Evolutionary conservation across 2,113 vertebrate genomes (phyloP).

Genomic region (Syngnathoides biaculeatus): DNA sequence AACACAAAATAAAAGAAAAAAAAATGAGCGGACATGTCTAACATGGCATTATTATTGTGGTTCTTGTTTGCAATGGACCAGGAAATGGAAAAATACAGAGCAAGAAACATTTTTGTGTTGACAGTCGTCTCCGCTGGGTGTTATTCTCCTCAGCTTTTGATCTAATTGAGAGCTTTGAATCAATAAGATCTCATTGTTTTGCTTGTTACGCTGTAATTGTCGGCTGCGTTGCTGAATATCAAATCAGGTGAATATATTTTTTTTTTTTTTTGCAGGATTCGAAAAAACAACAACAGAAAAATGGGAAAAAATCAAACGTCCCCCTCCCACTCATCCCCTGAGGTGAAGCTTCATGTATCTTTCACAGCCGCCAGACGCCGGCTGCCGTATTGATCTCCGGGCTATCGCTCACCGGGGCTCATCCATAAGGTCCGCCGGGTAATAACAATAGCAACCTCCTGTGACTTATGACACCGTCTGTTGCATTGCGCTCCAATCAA

Average conservation of each 20-base stretch:
- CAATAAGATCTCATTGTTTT: background rate
- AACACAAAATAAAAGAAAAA: too few species aligned
- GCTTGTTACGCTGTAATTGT: background rate
- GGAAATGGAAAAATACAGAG: background rate
- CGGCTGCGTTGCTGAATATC: background rate
- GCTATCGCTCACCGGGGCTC: slow-evolving; percentile 14
- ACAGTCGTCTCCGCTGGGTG: background rate
- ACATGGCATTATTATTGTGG: too few species aligned
- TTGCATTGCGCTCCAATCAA: slow-evolving; percentile 47
- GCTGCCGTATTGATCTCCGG: slow-evolving; percentile 13
- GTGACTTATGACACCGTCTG: slow-evolving; percentile 41
- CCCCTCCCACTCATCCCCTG: background rate
- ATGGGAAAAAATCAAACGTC: background rate
- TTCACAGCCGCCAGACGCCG: slow-evolving; percentile 2
- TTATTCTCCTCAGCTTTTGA: background rate
- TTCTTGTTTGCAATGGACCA: background rate
- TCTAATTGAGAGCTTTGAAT: background rate
- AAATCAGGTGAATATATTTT: background rate
- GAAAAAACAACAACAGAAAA: background rate
- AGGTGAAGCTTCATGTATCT: slow-evolving; percentile 6
- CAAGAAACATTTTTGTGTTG: background rate
- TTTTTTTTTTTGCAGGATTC: background rate
- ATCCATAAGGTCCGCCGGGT: slow-evolving; percentile 12
- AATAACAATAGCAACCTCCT: slow-evolving; percentile 14
- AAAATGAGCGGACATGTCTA: too few species aligned